These are phyloP conservation scores for Macquaria ambigua DNA, from an alignment of 2,113 vertebrate genomes.

Conservation along the genomic window DNA sequence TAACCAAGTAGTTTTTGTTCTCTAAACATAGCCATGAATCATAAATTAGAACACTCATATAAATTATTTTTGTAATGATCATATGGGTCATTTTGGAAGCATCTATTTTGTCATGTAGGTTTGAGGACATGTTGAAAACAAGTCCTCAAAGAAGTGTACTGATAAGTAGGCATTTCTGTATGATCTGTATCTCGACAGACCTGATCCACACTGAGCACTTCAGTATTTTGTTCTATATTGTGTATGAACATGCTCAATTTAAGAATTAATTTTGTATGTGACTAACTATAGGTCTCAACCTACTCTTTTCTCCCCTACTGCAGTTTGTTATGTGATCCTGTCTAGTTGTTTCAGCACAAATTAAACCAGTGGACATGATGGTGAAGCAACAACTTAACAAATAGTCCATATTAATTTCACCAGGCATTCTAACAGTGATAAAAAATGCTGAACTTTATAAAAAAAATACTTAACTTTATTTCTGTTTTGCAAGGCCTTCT, in stretches of 20 bases:
- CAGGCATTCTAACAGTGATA: not conserved
- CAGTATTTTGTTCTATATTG: not conserved
- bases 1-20: not conserved
- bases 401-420: not conserved
- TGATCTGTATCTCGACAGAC: not conserved
- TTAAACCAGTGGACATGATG: not conserved
- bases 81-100: not conserved
- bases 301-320: too few relatives aligned
- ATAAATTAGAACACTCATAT: not conserved
- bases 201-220: not conserved
- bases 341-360: not conserved
- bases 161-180: not conserved
- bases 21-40: not conserved
- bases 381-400: not conserved
- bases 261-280: too few relatives aligned
- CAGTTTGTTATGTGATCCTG: not conserved
- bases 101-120: not conserved
- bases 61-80: not conserved
- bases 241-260: not conserved
- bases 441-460: not conserved
- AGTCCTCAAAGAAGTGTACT: too few relatives aligned
- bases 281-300: too few relatives aligned
- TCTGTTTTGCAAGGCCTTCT: conserved; percentile 25
- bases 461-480: not conserved
- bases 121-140: not conserved